Conservation (phyloP, 2,888 invertebrate species). For the Cheilosia grossa region DNA sequence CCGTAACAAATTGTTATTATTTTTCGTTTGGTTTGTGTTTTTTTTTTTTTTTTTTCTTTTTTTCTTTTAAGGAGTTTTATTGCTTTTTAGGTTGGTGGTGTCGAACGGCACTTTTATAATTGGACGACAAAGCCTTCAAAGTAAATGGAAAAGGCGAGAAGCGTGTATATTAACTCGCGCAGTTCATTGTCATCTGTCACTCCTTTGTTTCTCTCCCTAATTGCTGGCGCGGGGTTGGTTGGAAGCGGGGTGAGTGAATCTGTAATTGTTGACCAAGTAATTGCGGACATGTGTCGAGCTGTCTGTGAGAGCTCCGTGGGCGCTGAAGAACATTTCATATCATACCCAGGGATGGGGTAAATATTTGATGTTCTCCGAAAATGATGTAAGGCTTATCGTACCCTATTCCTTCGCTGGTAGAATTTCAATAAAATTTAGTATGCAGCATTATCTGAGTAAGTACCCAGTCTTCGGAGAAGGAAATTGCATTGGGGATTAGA, state of each 20-base stretch:
- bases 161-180: neutral
- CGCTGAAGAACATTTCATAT: too few relatives aligned
- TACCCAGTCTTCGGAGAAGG: conserved; percentile 55
- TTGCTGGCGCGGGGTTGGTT: neutral
- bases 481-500: conserved; percentile 59
- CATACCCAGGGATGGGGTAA: neutral
- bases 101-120: conserved; percentile 54
- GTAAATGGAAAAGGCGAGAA: conserved; percentile 14
- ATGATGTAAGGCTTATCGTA: conserved; percentile 21
- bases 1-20: conserved; percentile 62
- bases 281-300: conserved; percentile 34
- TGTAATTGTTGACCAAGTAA: conserved; percentile 3
- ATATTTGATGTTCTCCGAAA: conserved; percentile 33
- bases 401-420: neutral
- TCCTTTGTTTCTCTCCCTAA: neutral
- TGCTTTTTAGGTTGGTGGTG: conserved; percentile 52
- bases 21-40: neutral
- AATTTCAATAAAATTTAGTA: conserved; percentile 18
- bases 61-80: conserved; percentile 31
- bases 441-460: conserved; percentile 40
- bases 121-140: conserved; percentile 34
- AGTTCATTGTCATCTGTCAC: conserved; percentile 32
- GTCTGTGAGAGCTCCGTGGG: neutral
- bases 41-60: conserved; percentile 11
- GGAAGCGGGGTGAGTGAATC: neutral